These are phyloP conservation scores for Aphelenchoides fujianensis DNA, from an alignment of 1,140 invertebrate species.

Conservation along the genomic window DNA sequence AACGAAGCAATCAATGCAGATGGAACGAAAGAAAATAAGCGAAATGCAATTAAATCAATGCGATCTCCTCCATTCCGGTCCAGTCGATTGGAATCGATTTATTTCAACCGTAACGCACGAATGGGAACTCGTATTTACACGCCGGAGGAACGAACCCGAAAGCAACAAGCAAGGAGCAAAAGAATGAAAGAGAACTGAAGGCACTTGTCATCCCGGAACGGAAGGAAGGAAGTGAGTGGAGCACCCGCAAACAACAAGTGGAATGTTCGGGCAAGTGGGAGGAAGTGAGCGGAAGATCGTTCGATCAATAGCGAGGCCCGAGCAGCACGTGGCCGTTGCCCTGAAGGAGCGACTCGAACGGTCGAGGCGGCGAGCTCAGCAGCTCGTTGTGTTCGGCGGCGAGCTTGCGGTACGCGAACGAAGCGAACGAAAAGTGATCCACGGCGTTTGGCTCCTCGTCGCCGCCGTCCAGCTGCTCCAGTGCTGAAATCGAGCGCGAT, in stretches of 20 bases:
- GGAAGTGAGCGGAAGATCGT: too few species aligned
- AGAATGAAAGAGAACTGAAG: too few species aligned
- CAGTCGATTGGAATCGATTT: background rate
- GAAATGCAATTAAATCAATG: background rate
- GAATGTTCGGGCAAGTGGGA: too few species aligned
- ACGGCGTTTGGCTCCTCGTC: conserved; percentile 34
- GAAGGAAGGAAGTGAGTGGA: too few species aligned
- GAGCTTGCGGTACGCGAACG: conserved; percentile 39
- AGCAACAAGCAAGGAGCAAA: background rate
- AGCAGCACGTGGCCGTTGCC: conserved; percentile 35
- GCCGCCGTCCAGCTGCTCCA: conserved; percentile 23
- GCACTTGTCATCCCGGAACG: too few species aligned
- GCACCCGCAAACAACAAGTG: too few species aligned
- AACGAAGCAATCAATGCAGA: too few species aligned
- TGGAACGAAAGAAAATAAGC: background rate
- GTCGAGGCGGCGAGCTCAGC: conserved; percentile 33
- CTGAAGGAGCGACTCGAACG: conserved; percentile 34
- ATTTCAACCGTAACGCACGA: too few species aligned
- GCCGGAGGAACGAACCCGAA: background rate
- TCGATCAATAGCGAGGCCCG: background rate
- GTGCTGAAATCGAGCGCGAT: background rate
- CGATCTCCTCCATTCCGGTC: background rate
- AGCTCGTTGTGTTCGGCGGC: conserved; percentile 40
- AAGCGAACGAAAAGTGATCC: conserved; percentile 34
- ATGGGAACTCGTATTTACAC: conserved; percentile 11